Conservation (phyloP, 1,140 invertebrate species). For the Spodoptera frugiperda region DNA sequence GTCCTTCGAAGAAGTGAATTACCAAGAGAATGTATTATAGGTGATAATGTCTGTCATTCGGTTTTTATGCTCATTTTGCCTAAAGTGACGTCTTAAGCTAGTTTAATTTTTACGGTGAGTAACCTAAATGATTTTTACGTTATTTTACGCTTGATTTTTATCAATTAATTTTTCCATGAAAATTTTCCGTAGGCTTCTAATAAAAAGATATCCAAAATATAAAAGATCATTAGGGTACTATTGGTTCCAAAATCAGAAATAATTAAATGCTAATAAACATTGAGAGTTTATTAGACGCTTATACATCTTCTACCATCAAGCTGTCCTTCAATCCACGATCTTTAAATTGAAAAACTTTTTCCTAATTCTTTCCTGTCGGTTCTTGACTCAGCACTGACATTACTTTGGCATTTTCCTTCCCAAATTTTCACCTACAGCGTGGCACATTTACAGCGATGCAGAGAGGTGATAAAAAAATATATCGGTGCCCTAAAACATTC, state of each 20-base stretch:
- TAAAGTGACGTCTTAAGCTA: too few relatives aligned
- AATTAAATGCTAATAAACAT: too few relatives aligned
- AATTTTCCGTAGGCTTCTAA: too few relatives aligned
- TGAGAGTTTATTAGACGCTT: too few relatives aligned
- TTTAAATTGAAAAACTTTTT: conserved; percentile 5
- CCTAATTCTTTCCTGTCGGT: conserved; percentile 2
- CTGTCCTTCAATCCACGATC: background rate
- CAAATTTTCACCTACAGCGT: conserved; percentile 22
- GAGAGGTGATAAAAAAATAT: conserved; percentile 30
- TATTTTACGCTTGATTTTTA: too few relatives aligned
- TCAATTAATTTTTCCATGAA: too few relatives aligned
- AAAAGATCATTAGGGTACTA: too few relatives aligned
- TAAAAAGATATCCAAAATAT: too few relatives aligned
- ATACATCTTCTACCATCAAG: background rate
- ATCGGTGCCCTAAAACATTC: conserved; percentile 12
- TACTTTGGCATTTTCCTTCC: background rate
- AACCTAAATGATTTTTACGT: too few relatives aligned
- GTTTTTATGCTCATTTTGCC: too few relatives aligned
- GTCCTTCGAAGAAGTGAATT: background rate
- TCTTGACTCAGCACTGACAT: conserved; percentile 2
- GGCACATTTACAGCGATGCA: conserved; percentile 2
- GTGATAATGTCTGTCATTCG: background rate
- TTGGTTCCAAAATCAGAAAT: too few relatives aligned
- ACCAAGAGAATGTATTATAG: background rate
- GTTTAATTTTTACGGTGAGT: too few relatives aligned